Conservation (phyloP, 2,888 invertebrate species). For the Hyalella azteca region DNA sequence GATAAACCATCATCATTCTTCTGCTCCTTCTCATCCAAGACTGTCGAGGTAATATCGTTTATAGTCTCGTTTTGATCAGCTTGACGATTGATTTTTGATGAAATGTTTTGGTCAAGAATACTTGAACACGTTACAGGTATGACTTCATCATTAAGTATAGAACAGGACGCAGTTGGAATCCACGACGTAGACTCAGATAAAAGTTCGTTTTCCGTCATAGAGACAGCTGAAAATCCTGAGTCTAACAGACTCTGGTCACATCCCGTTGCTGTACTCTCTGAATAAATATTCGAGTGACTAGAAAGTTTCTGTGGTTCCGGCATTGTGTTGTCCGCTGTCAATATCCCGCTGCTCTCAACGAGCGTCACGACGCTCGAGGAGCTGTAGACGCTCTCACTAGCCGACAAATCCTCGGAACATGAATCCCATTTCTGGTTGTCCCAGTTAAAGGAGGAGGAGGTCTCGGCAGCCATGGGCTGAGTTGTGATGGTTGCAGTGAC, state of each 20-base stretch:
- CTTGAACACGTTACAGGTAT: background rate
- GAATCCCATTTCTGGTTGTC: conserved; percentile 31
- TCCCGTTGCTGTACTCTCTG: background rate
- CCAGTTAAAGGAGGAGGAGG: background rate
- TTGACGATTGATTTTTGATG: background rate
- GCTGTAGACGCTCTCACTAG: conserved; percentile 43
- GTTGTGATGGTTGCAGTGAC: background rate
- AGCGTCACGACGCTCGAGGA: conserved; percentile 43
- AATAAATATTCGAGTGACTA: no score
- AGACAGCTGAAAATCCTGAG: background rate
- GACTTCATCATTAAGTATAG: background rate
- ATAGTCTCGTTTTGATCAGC: no score
- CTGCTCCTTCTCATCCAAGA: background rate
- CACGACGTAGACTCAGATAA: background rate
- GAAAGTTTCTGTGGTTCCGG: background rate
- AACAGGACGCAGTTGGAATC: background rate
- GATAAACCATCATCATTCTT: background rate
- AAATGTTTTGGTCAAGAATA: background rate
- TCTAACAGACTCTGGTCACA: background rate
- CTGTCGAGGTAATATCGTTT: background rate
- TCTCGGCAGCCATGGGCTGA: background rate
- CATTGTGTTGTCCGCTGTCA: background rate
- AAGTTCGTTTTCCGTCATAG: background rate
- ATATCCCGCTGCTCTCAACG: conserved; percentile 11
- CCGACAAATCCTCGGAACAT: conserved; percentile 41